Evolutionary conservation across 92 coral and sea anemone species (phyloP).

Genomic region (Scolanthus callimorphus): DNA sequence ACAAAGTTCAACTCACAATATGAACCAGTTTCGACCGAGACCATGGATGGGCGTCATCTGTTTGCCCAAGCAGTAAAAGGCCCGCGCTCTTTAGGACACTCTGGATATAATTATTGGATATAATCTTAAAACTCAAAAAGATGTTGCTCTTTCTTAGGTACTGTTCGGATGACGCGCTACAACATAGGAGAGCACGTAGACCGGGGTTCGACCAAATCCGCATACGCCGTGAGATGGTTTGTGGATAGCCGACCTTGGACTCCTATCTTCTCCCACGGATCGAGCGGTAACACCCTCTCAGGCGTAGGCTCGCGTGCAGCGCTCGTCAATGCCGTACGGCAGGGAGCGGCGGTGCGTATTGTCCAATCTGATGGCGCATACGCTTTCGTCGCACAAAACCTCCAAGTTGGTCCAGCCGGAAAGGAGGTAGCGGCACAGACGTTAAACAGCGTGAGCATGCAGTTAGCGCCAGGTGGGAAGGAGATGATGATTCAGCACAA

Average conservation of each 20-base stretch:
- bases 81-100: too few relatives aligned
- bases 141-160: too few relatives aligned
- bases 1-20: too few relatives aligned
- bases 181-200: conserved; percentile 46
- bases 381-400: conserved; percentile 67
- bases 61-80: too few relatives aligned
- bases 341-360: conserved; percentile 77
- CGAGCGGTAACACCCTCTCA: conserved; percentile 28
- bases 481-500: conserved; percentile 59
- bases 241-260: conserved; percentile 77
- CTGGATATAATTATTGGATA: too few relatives aligned
- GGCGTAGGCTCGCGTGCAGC: conserved; percentile 34
- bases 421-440: conserved; percentile 68
- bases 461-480: conserved; percentile 20
- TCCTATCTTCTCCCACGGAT: conserved; percentile 25
- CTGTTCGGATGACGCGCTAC: too few relatives aligned
- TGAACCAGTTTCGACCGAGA: too few relatives aligned
- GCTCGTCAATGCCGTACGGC: conserved; percentile 54
- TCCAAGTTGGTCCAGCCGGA: conserved; percentile 34
- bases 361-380: conserved; percentile 48
- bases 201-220: conserved; percentile 14
- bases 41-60: too few relatives aligned
- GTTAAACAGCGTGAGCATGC: conserved; percentile 65
- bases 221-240: conserved; percentile 52
- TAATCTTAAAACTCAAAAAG: too few relatives aligned